Conservation (phyloP, 2,888 invertebrate species). For the Lithophane leautieri region DNA sequence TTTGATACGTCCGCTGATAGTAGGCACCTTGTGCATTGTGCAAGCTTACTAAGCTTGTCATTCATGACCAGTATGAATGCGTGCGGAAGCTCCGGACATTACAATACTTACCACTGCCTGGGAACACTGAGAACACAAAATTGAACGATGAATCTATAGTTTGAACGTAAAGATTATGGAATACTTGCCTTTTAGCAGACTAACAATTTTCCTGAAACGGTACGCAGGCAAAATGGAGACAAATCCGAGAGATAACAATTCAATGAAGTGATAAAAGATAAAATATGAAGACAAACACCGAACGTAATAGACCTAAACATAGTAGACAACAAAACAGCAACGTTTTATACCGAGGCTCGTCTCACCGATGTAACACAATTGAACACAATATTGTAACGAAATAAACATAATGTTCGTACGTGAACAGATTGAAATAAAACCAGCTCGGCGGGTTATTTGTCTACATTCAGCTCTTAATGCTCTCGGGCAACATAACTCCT, state of each 20-base stretch:
- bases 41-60: neutral
- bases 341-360: neutral
- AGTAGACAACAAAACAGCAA: conserved; percentile 15
- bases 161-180: neutral
- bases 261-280: conserved; percentile 27
- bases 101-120: neutral
- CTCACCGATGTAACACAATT: conserved; percentile 1
- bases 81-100: neutral
- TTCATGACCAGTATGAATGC: neutral
- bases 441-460: conserved; percentile 1
- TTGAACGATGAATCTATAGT: neutral
- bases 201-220: neutral
- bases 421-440: conserved; percentile 42
- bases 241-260: conserved; percentile 24
- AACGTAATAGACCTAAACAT: conserved; percentile 4
- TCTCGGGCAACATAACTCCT: neutral
- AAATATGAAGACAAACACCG: conserved; percentile 19
- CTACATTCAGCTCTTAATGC: neutral
- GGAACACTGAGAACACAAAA: neutral
- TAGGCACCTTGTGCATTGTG: neutral
- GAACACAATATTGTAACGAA: conserved; percentile 29
- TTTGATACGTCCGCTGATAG: conserved; percentile 19
- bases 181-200: neutral
- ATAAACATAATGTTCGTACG: conserved; percentile 35
- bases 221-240: conserved; percentile 1